Percentiles rank a stretch among this genome's conserved stretches.
Evolutionary conservation across 2,888 invertebrate genomes (phyloP).

Genomic region (Limnephilus rhombicus): DNA sequence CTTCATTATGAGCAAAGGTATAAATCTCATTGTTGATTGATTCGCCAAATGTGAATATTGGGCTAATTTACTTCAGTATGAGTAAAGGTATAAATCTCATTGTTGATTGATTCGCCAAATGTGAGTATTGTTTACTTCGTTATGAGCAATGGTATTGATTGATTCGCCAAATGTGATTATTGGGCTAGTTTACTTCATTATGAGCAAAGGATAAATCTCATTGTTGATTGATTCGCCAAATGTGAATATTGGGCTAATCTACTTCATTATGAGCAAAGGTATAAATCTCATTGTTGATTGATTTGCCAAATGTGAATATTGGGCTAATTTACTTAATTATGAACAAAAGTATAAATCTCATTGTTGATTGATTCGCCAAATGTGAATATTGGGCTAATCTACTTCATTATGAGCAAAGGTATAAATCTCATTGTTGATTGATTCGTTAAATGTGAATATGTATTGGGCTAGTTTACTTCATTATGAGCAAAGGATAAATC

Average conservation of each 20-base stretch:
- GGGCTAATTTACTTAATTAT: conserved; percentile 3
- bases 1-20: not conserved
- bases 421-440: not conserved
- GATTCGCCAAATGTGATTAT: too few species aligned
- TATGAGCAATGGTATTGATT: not conserved
- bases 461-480: conserved; percentile 19
- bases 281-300: not conserved
- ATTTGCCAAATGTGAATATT: not conserved
- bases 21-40: not conserved
- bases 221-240: too few species aligned
- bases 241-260: too few species aligned
- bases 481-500: not conserved
- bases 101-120: not conserved
- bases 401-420: conserved; percentile 2
- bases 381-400: conserved; percentile 8
- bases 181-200: too few species aligned
- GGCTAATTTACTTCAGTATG: not conserved
- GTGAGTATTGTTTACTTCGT: conserved; percentile 20
- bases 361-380: not conserved
- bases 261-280: too few species aligned
- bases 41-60: conserved; percentile 5
- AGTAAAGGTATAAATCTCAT: not conserved
- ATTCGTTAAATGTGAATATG: not conserved
- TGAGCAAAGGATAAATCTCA: too few species aligned
- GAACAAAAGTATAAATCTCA: not conserved